Evolutionary conservation across 2,888 invertebrate species (phyloP), one percentile per base, ranked within the genome.

Genomic region (Meta bourneti): DNA sequence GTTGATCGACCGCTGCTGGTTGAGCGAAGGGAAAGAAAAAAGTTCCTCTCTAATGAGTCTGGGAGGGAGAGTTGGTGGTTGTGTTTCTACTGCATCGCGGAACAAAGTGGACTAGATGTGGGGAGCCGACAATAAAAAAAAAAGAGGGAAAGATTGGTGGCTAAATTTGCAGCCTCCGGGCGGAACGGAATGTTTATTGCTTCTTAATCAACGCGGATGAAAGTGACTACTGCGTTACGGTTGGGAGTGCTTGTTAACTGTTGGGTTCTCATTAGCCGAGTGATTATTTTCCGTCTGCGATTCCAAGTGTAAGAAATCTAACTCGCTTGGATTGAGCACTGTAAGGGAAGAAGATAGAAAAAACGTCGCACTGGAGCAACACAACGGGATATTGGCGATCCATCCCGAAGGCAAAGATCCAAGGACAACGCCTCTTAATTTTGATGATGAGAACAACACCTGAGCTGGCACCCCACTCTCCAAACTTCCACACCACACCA

Each of bases 181-280:
- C 16, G 61, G 61, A 61, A 61, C 61, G 61, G 61, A 16, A 61
- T 61, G 61, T 61, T 16, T 61, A 61, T 61, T 61, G 61, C 61
- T 61, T 61, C 61, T 61, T 61, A 61, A 61, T 16, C 16, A 78
- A 49, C 19, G 19, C 16, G 16, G 54, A 74, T 48, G 79, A 87
- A 79, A 87, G 72, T 80, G 79, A 54, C 80, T 70, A 72, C 72
- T 71, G 71, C 78, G 54, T 71, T 80, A 70, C 54, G 74, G 72
- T 84, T 61, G 54, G 54, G 7, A 84, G 52, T 34, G 74, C 48
- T 75, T n/a, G 54, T 16, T 77, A 61, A 61, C 61, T 61, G 61
- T 61, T 9, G 5, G 61, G 61, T 11, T 61, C 13, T 61, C 61
- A 61, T 61, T 61, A 61, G 61, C 4, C 13, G 11, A 6, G 16